Evolutionary conservation across 2,113 vertebrate genomes (phyloP).

Genomic region (Paralichthys olivaceus): DNA sequence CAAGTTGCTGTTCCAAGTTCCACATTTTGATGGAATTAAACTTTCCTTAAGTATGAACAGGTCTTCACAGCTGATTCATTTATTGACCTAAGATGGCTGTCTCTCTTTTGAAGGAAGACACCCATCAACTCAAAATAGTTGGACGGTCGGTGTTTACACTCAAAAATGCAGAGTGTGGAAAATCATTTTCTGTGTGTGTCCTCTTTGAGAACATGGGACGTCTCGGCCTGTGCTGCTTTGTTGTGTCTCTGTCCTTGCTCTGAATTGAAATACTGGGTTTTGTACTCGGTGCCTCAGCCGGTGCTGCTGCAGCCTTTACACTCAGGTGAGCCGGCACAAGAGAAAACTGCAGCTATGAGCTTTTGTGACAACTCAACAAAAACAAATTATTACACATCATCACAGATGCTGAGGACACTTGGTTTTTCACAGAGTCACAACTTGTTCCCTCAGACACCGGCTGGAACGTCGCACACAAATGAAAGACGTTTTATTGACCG

Average conservation of each 20-base stretch:
- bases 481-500: neutral
- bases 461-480: neutral
- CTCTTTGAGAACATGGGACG: neutral
- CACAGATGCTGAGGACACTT: neutral
- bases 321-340: neutral
- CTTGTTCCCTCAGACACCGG: neutral
- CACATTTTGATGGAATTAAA: neutral
- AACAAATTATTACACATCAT: neutral
- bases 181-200: neutral
- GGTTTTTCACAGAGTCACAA: neutral
- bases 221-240: neutral
- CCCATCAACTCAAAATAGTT: too few species aligned
- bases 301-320: neutral
- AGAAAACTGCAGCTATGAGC: neutral
- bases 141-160: too few species aligned
- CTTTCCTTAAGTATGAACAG: neutral
- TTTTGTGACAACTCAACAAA: neutral
- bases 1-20: too few species aligned
- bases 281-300: neutral
- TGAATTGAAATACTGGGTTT: neutral
- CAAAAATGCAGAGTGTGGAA: too few species aligned
- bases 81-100: neutral
- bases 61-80: neutral
- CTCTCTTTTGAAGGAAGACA: too few species aligned
- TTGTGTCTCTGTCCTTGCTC: neutral